These are phyloP conservation scores for Uloborus plumipes DNA, from an alignment of 2,888 invertebrate genomes.

Conservation along the genomic window DNA sequence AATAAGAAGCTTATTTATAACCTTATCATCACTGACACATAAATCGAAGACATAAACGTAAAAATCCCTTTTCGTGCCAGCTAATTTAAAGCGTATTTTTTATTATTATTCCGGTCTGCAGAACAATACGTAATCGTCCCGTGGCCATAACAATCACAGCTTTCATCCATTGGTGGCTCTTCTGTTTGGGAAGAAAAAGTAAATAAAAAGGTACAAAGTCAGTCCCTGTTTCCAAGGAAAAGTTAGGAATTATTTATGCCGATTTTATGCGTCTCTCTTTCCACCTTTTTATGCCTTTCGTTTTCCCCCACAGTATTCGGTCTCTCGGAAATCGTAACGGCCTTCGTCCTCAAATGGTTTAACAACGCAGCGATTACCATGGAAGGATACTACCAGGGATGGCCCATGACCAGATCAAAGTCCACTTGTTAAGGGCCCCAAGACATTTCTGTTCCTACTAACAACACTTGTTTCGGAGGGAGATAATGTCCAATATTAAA, in stretches of 20 bases:
- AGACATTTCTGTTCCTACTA: too few relatives aligned
- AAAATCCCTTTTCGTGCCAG: slow-evolving; percentile 48
- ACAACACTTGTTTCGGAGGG: too few relatives aligned
- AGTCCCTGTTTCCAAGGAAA: slow-evolving; percentile 9
- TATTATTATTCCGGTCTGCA: slow-evolving; percentile 17
- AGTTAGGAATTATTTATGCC: slow-evolving; percentile 56
- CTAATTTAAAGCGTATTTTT: slow-evolving; percentile 61
- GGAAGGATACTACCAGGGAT: too few relatives aligned
- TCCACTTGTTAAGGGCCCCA: too few relatives aligned
- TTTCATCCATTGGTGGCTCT: slow-evolving; percentile 28
- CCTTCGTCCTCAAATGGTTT: neutral
- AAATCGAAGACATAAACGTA: slow-evolving; percentile 61
- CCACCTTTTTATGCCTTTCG: neutral
- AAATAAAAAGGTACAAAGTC: slow-evolving; percentile 7
- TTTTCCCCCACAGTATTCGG: neutral
- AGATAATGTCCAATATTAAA: too few relatives aligned
- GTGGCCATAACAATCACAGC: slow-evolving; percentile 48
- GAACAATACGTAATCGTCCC: slow-evolving; percentile 56
- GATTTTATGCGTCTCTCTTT: slow-evolving; percentile 47
- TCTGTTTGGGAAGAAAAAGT: slow-evolving; percentile 13
- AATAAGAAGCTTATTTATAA: slow-evolving; percentile 61
- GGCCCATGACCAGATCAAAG: too few relatives aligned
- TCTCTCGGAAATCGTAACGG: neutral
- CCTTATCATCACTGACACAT: slow-evolving; percentile 63
- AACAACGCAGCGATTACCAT: too few relatives aligned